These are phyloP conservation scores for Neotoxoptera formosana DNA, from an alignment of 1,140 invertebrate genomes.

Conservation along the genomic window DNA sequence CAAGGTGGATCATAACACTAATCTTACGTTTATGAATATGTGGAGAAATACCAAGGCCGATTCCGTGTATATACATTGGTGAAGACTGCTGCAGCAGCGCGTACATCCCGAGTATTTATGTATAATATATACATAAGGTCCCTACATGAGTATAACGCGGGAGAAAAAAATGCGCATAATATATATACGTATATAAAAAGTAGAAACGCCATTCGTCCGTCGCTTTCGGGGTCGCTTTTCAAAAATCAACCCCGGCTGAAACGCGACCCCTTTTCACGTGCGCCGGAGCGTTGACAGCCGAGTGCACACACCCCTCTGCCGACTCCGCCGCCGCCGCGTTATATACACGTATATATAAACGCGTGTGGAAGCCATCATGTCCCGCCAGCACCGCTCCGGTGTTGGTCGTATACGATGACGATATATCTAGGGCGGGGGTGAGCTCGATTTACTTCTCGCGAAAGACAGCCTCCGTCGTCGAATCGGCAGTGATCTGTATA, in stretches of 20 bases:
- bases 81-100: neutral
- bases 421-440: neutral
- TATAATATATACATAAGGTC: neutral
- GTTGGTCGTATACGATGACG: neutral
- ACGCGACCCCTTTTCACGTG: conserved; percentile 45
- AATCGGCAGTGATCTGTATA: neutral
- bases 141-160: neutral
- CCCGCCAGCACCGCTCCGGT: neutral
- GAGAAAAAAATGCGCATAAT: neutral
- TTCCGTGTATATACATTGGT: neutral
- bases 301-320: neutral
- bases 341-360: neutral
- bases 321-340: neutral
- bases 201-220: conserved; percentile 50
- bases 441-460: neutral
- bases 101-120: neutral
- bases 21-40: neutral
- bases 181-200: conserved; percentile 6
- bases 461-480: neutral
- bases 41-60: neutral
- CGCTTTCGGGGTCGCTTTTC: conserved; percentile 55
- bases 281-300: conserved; percentile 52
- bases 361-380: conserved; percentile 51
- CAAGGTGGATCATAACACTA: neutral
- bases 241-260: conserved; percentile 54